These are phyloP conservation scores for Chaetogeoica ovagalla DNA, from an alignment of 2,888 invertebrate species.

Conservation along the genomic window DNA sequence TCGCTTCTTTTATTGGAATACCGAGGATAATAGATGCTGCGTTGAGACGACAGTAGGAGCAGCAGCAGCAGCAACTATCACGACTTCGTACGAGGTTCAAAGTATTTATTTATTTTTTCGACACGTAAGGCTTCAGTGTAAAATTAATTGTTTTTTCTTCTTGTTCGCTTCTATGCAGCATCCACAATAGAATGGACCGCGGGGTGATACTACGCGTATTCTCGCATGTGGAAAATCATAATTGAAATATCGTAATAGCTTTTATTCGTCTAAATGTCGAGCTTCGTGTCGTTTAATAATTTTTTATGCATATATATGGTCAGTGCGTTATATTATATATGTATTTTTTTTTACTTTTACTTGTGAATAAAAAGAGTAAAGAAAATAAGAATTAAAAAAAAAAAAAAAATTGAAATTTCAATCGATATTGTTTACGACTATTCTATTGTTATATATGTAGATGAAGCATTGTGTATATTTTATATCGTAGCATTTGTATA, in stretches of 20 bases:
- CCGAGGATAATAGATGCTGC: background rate
- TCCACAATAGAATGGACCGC: background rate
- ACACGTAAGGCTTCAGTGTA: constrained; percentile 19
- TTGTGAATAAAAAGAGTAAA: no score
- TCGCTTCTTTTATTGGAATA: background rate
- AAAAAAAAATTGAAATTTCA: background rate
- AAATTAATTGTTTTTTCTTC: constrained; percentile 22
- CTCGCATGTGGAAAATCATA: background rate
- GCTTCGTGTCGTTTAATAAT: background rate
- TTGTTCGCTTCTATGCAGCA: background rate
- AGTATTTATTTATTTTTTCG: no score
- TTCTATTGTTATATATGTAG: background rate
- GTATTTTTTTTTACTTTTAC: no score
- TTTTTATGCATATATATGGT: background rate
- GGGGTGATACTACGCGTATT: no score
- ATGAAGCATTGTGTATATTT: background rate
- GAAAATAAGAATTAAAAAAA: no score
- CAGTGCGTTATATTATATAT: no score
- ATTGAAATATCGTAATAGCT: background rate
- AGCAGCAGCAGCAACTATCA: background rate
- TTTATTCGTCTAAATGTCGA: background rate
- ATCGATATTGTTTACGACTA: background rate
- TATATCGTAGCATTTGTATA: background rate
- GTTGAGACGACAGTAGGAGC: background rate
- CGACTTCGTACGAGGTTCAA: background rate